phyloP scores from a whole-genome alignment of 2,888 invertebrate species.

The Yponomeuta plumbellus region DNA sequence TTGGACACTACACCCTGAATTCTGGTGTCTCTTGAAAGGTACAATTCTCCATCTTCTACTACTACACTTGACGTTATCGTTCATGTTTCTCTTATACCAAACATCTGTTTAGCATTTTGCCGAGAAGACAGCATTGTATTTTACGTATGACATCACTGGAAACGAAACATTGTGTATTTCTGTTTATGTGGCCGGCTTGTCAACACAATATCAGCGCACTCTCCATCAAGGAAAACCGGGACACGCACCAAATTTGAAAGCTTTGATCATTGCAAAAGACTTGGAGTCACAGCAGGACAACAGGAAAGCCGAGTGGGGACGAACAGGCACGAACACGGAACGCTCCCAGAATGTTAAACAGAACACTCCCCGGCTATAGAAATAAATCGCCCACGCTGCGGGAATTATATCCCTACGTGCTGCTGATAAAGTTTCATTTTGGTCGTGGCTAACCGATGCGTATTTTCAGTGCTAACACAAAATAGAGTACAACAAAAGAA shows the following conservation, averaged over 20 bases:
- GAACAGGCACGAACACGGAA: constrained; percentile 9
- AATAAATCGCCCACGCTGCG: neutral
- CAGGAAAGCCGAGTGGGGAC: constrained; percentile 15
- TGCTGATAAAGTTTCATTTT: neutral
- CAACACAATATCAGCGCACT: too few relatives aligned
- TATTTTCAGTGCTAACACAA: neutral
- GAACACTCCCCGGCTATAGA: neutral
- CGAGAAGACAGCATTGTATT: neutral
- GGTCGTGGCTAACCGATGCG: neutral
- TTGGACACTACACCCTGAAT: neutral
- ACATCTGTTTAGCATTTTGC: neutral
- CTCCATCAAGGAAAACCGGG: too few relatives aligned
- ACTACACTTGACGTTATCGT: neutral
- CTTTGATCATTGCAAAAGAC: neutral
- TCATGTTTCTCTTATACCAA: neutral
- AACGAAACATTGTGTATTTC: too few relatives aligned
- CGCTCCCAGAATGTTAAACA: constrained; percentile 14
- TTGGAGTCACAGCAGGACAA: constrained; percentile 9
- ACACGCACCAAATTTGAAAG: too few relatives aligned
- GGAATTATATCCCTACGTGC: constrained; percentile 1
- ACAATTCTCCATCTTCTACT: neutral
- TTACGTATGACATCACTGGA: too few relatives aligned
- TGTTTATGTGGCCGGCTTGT: too few relatives aligned
- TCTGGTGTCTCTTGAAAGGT: neutral
- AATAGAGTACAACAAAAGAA: neutral